These are phyloP conservation scores for Lagocephalus sceleratus DNA, from an alignment of 2,797 vertebrate genomes.

Conservation along the genomic window DNA sequence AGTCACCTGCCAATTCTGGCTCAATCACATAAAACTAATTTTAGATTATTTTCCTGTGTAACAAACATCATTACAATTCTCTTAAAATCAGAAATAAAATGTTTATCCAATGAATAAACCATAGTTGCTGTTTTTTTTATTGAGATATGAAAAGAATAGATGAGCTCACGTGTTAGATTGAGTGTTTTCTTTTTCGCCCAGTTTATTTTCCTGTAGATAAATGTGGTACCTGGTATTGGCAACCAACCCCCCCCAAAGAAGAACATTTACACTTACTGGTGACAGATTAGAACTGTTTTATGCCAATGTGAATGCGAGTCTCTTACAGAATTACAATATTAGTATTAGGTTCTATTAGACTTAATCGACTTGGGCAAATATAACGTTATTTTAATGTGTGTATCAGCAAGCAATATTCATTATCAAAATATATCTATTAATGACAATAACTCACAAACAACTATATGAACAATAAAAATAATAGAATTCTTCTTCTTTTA, in stretches of 20 bases:
- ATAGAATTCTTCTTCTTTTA: background rate
- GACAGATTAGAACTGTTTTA: background rate
- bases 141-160: conserved; percentile 46
- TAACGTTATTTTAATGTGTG: no score
- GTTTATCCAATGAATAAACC: background rate
- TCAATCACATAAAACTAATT: no score
- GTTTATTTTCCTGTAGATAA: conserved; percentile 32
- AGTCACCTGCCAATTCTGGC: conserved; percentile 29
- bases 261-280: background rate
- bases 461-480: no score
- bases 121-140: conserved; percentile 20
- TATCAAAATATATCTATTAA: no score
- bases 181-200: background rate
- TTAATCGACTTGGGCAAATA: no score
- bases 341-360: no score
- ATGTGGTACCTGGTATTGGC: background rate
- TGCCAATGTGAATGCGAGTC: background rate
- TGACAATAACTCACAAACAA: no score
- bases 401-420: no score
- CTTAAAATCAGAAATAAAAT: background rate
- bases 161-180: conserved; percentile 15
- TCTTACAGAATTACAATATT: no score
- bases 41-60: no score
- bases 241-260: background rate
- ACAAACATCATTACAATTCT: no score